Evolutionary conservation across 2,113 vertebrate species (phyloP).

Genomic region (Trachemys scripta): DNA sequence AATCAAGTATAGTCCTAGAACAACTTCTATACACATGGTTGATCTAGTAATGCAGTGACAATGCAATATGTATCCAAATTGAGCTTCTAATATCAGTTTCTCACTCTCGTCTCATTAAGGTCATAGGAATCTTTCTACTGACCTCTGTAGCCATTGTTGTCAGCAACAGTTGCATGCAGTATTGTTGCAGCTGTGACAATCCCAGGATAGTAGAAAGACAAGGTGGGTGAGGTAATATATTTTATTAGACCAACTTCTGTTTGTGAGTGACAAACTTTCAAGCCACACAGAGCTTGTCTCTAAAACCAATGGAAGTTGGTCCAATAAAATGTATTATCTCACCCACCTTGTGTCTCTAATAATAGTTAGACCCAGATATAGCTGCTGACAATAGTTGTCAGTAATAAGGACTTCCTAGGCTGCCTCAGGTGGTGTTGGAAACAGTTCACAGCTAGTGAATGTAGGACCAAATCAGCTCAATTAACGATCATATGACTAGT

Average conservation of each 20-base stretch:
- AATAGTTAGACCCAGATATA: not conserved
- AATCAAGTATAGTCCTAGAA: not conserved
- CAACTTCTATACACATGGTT: not conserved
- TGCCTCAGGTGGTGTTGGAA: not conserved
- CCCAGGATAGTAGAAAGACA: not conserved
- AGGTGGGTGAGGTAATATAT: not conserved
- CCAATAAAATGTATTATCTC: not conserved
- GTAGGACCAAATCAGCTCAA: not conserved
- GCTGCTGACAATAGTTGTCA: not conserved
- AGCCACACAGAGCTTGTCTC: not conserved
- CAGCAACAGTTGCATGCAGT: not conserved
- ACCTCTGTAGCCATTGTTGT: not conserved
- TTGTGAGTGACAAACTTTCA: not conserved
- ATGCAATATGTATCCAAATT: not conserved
- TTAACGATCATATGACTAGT: not conserved
- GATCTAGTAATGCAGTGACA: not conserved
- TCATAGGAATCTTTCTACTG: constrained; percentile 26
- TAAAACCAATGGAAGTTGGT: not conserved
- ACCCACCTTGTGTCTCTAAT: not conserved
- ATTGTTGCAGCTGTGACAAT: not conserved
- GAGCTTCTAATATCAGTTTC: not conserved
- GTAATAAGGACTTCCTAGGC: not conserved
- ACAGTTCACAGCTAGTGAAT: not conserved
- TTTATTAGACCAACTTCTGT: not conserved
- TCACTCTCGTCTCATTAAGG: not conserved